phyloP scores from a whole-genome alignment of 2,797 vertebrate species.

The Philypnodon macrostomus region DNA sequence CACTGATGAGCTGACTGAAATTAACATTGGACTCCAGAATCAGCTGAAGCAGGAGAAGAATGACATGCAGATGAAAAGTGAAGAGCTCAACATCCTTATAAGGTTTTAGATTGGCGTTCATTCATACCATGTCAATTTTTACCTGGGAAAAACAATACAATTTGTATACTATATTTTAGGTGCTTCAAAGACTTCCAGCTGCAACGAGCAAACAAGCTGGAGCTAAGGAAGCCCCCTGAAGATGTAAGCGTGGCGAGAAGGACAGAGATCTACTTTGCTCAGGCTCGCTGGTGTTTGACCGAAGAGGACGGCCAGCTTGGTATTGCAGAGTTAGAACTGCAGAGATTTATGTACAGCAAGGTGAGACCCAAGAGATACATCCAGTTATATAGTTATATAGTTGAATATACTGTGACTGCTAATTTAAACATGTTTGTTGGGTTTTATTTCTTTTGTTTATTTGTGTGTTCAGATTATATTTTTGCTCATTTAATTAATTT shows the following conservation, averaged over 20 bases:
- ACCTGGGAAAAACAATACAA: background rate
- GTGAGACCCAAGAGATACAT: constrained; percentile 63
- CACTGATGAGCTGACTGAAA: constrained; percentile 82
- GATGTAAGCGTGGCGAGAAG: constrained; percentile 92
- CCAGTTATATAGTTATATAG: no score
- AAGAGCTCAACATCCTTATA: constrained; percentile 98
- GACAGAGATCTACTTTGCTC: constrained; percentile 97
- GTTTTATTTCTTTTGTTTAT: no score
- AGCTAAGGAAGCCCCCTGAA: constrained; percentile 92
- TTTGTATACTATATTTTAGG: constrained; percentile 70
- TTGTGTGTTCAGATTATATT: no score
- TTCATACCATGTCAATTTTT: no score
- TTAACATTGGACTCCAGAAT: constrained; percentile 89
- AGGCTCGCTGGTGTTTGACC: constrained; percentile 95
- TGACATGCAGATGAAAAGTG: constrained; percentile 93
- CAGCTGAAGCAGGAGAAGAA: constrained; percentile 95
- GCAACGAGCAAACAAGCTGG: constrained; percentile 95
- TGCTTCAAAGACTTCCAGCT: constrained; percentile 99
- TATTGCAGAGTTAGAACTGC: constrained; percentile 95
- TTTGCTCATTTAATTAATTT: no score
- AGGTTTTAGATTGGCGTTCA: constrained; percentile 71
- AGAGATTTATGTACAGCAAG: constrained; percentile 98
- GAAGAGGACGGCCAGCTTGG: constrained; percentile 98
- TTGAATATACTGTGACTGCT: no score
- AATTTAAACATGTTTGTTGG: no score